Percentiles rank a stretch among this genome's conserved stretches.
Evolutionary conservation across 2,113 vertebrate genomes (phyloP).

Genomic region (Lepidothrix coronata): DNA sequence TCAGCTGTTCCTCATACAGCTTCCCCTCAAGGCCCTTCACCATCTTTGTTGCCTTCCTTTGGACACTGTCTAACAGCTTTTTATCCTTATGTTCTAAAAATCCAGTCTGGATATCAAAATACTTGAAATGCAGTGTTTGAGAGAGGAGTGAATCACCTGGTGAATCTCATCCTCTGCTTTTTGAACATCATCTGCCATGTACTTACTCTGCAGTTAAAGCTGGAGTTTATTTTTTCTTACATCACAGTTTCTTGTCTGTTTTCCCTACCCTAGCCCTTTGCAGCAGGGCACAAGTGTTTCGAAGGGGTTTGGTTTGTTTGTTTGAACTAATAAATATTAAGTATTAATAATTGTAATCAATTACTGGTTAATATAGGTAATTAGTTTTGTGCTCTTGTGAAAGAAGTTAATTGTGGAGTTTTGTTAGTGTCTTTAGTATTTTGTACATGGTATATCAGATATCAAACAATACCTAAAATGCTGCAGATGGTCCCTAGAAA

Average conservation of each 20-base stretch:
- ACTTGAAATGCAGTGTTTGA: background rate
- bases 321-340: background rate
- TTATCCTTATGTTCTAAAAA: background rate
- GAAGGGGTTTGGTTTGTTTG: background rate
- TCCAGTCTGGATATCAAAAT: background rate
- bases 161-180: background rate
- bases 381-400: background rate
- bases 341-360: background rate
- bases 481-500: background rate
- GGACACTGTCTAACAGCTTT: background rate
- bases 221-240: background rate
- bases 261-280: background rate
- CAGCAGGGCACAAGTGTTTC: background rate
- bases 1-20: background rate
- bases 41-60: background rate
- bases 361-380: background rate
- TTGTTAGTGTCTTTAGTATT: background rate
- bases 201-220: background rate
- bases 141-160: background rate
- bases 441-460: background rate
- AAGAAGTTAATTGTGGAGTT: background rate
- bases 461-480: background rate
- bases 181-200: background rate
- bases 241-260: background rate
- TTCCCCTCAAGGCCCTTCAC: background rate